Percentiles rank a stretch among this genome's conserved stretches.
Evolutionary conservation across 2,888 invertebrate genomes (phyloP).

Genomic region (Agrotis ipsilon): DNA sequence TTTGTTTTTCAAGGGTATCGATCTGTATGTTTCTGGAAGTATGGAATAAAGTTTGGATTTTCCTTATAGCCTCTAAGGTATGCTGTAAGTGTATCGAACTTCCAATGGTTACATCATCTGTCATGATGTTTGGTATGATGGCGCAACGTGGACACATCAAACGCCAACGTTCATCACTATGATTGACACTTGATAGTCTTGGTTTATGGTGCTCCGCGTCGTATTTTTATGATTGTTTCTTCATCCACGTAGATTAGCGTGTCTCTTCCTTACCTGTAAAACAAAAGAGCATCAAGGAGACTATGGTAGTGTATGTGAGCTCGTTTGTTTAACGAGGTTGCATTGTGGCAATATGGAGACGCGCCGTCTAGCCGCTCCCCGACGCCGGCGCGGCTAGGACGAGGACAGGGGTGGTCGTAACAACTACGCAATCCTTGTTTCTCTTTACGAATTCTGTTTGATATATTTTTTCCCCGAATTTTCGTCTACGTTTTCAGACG

Average conservation of each 20-base stretch:
- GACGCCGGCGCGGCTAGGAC: constrained; percentile 61
- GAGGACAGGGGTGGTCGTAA: constrained; percentile 56
- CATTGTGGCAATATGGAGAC: constrained; percentile 79
- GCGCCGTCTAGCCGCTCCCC: constrained; percentile 82
- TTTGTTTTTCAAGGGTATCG: constrained; percentile 39
- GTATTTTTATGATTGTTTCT: constrained; percentile 53
- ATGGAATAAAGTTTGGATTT: constrained; percentile 19
- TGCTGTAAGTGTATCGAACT: constrained; percentile 7
- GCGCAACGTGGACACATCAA: constrained; percentile 54
- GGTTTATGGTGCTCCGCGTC: constrained; percentile 46
- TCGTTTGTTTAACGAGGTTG: constrained; percentile 78
- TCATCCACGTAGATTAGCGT: constrained; percentile 39
- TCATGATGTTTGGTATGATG: constrained; percentile 38
- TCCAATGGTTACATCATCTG: constrained; percentile 35
- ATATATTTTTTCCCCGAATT: constrained; percentile 40
- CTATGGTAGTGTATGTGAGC: constrained; percentile 61
- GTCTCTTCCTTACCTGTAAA: constrained; percentile 55
- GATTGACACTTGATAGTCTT: constrained; percentile 60
- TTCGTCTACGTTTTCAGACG: constrained; percentile 47
- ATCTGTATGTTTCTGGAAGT: constrained; percentile 22
- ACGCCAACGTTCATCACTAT: constrained; percentile 52
- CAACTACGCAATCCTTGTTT: constrained; percentile 59
- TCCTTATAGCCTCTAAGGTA: constrained; percentile 1
- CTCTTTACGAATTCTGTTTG: constrained; percentile 40
- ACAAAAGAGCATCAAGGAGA: constrained; percentile 68